Evolutionary conservation across 2,797 vertebrate genomes (phyloP).

Genomic region (Anguilla megastoma): DNA sequence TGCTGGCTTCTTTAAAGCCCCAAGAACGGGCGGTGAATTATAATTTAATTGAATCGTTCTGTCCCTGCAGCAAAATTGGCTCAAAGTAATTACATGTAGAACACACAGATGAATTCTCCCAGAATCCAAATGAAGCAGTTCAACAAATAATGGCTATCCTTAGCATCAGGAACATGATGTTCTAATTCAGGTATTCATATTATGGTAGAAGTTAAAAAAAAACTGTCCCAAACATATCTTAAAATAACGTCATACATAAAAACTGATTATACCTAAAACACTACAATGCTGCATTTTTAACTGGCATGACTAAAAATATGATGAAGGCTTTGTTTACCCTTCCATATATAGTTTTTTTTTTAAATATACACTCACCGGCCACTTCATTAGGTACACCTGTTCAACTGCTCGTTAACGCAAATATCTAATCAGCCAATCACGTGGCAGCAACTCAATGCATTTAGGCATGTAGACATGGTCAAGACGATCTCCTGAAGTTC

Average conservation of each 20-base stretch:
- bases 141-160: not conserved
- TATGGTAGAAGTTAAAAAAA: not conserved
- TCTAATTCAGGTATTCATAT: not conserved
- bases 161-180: not conserved
- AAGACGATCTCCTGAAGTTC: too few species aligned
- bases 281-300: not conserved
- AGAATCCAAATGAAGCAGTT: not conserved
- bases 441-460: too few species aligned
- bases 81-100: constrained; percentile 19
- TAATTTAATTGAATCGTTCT: constrained; percentile 15
- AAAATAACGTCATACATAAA: not conserved
- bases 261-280: not conserved
- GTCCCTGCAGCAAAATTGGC: constrained; percentile 15
- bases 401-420: too few species aligned
- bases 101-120: not conserved
- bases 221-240: not conserved
- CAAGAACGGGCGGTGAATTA: not conserved
- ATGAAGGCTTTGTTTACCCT: not conserved
- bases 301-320: not conserved
- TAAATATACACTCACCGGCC: too few species aligned
- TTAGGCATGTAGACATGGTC: too few species aligned
- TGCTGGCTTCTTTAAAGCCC: constrained; percentile 10
- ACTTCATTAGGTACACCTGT: too few species aligned
- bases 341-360: not conserved
- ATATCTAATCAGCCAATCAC: too few species aligned